A percentile compares a stretch with the other conserved stretches of the same genome.
Evolutionary conservation across 2,113 vertebrate genomes (phyloP).

Genomic region (Leuciscus idus): DNA sequence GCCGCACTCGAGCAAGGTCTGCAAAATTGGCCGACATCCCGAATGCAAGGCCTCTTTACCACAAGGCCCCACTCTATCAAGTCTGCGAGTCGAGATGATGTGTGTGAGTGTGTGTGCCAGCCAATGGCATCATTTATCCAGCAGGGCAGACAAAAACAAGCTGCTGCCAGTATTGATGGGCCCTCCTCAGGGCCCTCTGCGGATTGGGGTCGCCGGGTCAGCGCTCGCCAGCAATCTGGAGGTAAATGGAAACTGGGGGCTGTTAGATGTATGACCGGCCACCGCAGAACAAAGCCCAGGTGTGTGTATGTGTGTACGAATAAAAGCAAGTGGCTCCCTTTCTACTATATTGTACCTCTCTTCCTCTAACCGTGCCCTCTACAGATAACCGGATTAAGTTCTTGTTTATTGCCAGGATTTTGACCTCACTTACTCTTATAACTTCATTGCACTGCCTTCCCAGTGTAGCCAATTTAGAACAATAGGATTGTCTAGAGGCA

Average conservation of each 20-base stretch:
- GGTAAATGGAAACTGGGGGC: conserved; percentile 77
- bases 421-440: conserved; percentile 64
- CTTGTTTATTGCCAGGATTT: conserved; percentile 67
- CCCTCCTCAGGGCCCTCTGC: conserved; percentile 69
- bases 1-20: conserved; percentile 65
- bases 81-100: conserved; percentile 43
- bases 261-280: conserved; percentile 73
- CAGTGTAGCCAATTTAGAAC: conserved; percentile 30
- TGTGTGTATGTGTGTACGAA: conserved; percentile 50
- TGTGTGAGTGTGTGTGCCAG: conserved; percentile 57
- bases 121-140: conserved; percentile 77
- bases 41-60: conserved; percentile 67
- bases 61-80: conserved; percentile 67
- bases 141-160: conserved; percentile 70
- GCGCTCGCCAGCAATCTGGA: conserved; percentile 74
- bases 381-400: conserved; percentile 67
- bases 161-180: conserved; percentile 75
- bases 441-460: conserved; percentile 37
- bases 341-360: conserved; percentile 2
- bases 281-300: conserved; percentile 74
- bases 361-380: conserved; percentile 61
- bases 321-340: conserved; percentile 14
- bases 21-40: conserved; percentile 69
- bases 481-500: conserved; percentile 48
- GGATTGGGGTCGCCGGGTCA: conserved; percentile 77